Evolutionary conservation across 2,888 invertebrate species (phyloP).

Genomic region (Erannis defoliaria): DNA sequence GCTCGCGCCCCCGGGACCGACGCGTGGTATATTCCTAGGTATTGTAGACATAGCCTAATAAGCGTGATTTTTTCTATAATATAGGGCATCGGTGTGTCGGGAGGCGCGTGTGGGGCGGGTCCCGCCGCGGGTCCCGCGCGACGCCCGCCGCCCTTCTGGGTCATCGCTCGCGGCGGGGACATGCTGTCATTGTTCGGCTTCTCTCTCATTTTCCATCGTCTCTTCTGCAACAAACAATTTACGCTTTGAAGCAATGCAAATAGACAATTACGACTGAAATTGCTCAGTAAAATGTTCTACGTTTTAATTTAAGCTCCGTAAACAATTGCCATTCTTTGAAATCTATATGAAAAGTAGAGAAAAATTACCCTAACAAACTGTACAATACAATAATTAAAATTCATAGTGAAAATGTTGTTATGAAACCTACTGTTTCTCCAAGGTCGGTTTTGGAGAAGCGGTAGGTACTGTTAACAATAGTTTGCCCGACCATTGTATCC

Average conservation of each 20-base stretch:
- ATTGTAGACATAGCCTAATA: conserved; percentile 83
- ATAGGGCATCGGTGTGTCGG: conserved; percentile 65
- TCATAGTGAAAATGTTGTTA: too few species aligned
- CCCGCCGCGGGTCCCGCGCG: conserved; percentile 67
- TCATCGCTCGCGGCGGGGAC: conserved; percentile 82
- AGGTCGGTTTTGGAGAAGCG: conserved; percentile 12
- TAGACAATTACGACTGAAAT: conserved; percentile 27
- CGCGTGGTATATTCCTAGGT: conserved; percentile 69
- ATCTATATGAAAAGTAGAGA: background rate
- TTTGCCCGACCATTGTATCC: conserved; percentile 48
- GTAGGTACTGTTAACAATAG: conserved; percentile 43
- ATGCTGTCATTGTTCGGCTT: conserved; percentile 81
- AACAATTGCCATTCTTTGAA: conserved; percentile 2
- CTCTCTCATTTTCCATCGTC: conserved; percentile 82
- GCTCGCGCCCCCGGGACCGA: conserved; percentile 67
- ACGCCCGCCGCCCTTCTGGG: conserved; percentile 72
- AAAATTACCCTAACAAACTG: too few species aligned
- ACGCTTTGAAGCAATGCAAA: conserved; percentile 31
- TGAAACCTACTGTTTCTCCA: conserved; percentile 2
- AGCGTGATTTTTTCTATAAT: conserved; percentile 77
- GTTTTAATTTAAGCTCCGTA: conserved; percentile 10
- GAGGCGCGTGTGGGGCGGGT: conserved; percentile 61
- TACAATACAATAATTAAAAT: too few species aligned
- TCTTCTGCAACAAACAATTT: conserved; percentile 75
- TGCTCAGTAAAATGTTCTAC: conserved; percentile 16